These are phyloP conservation scores for Psilanteris sp. DNA, from an alignment of 1,140 invertebrate genomes.

Conservation along the genomic window DNA sequence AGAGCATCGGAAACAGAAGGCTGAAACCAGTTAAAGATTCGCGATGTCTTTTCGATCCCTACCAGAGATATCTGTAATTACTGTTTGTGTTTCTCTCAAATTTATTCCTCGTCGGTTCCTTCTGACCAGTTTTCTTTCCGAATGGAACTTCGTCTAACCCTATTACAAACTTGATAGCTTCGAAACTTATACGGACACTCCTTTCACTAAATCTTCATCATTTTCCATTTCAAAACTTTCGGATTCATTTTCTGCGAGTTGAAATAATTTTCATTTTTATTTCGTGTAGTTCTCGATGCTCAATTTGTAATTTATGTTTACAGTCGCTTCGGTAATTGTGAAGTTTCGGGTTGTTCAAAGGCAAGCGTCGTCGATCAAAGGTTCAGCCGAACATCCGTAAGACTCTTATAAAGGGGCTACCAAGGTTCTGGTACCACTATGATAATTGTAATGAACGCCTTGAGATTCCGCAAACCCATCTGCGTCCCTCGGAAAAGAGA, in stretches of 20 bases:
- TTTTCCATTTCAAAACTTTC: conserved; percentile 53
- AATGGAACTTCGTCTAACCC: conserved; percentile 62
- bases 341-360: conserved; percentile 58
- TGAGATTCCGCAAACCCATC: conserved; percentile 77
- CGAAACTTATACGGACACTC: conserved; percentile 58
- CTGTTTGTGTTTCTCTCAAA: conserved; percentile 80
- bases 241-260: conserved; percentile 34
- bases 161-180: conserved; percentile 65
- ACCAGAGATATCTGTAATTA: conserved; percentile 80
- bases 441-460: conserved; percentile 80
- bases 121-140: conserved; percentile 57
- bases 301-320: conserved; percentile 59
- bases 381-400: conserved; percentile 47
- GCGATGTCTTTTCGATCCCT: conserved; percentile 80
- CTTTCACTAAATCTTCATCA: conserved; percentile 62
- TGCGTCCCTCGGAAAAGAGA: conserved; percentile 69
- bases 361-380: conserved; percentile 55
- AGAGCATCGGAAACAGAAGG: conserved; percentile 68
- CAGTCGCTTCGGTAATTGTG: conserved; percentile 39
- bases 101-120: conserved; percentile 69
- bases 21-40: conserved; percentile 79
- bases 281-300: conserved; percentile 27
- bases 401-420: conserved; percentile 52
- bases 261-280: conserved; percentile 40
- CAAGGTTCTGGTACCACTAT: conserved; percentile 75